Evolutionary conservation across 2,888 invertebrate genomes (phyloP).

Genomic region (Parelbella ahira): DNA sequence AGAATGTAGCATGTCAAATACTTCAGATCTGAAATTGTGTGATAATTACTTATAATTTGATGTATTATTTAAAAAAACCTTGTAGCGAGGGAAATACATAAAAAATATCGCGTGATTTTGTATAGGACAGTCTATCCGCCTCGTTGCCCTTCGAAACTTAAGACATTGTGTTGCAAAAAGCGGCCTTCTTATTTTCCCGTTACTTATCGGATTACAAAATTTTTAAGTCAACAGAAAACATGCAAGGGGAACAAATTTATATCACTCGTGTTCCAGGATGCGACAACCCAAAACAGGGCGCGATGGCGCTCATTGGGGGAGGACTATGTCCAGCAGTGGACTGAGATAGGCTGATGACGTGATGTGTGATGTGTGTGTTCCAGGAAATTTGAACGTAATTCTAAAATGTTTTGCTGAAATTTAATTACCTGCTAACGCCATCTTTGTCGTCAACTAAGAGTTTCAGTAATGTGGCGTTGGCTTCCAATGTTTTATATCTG

Average conservation of each 20-base stretch:
- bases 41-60: too few relatives aligned
- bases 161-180: constrained; percentile 16
- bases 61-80: too few relatives aligned
- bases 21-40: constrained; percentile 55
- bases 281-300: too few relatives aligned
- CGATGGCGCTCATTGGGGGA: too few relatives aligned
- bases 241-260: constrained; percentile 9
- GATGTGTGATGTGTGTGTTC: too few relatives aligned
- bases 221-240: constrained; percentile 3
- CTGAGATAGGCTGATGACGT: too few relatives aligned
- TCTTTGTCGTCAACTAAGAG: constrained; percentile 67
- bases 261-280: too few relatives aligned
- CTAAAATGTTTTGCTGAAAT: too few relatives aligned
- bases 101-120: constrained; percentile 7
- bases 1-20: constrained; percentile 75
- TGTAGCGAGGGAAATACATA: too few relatives aligned
- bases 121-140: constrained; percentile 9
- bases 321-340: too few relatives aligned
- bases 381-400: constrained; percentile 4
- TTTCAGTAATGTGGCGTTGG: constrained; percentile 68
- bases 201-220: constrained; percentile 15
- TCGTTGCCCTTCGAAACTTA: constrained; percentile 13
- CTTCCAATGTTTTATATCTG: constrained; percentile 71
- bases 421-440: constrained; percentile 70
- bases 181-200: constrained; percentile 18